Evolutionary conservation across 1,140 invertebrate species (phyloP).

Genomic region (Rhynchophorus ferrugineus): DNA sequence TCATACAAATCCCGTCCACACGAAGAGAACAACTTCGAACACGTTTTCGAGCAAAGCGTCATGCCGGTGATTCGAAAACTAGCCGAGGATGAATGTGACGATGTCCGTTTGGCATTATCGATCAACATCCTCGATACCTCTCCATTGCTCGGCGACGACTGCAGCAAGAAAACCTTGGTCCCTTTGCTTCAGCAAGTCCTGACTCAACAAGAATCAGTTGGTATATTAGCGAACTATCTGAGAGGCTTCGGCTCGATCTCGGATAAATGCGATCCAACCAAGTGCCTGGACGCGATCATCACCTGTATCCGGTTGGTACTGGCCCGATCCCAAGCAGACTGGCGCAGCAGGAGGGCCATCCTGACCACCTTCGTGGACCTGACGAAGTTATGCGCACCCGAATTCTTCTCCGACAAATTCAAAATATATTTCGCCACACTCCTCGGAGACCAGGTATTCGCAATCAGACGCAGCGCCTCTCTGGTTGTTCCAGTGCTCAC

Average conservation of each 20-base stretch:
- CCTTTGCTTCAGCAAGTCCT: conserved; percentile 27
- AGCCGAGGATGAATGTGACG: conserved; percentile 24
- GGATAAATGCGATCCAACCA: conserved; percentile 20
- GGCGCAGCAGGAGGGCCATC: conserved; percentile 33
- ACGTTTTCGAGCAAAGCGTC: conserved; percentile 28
- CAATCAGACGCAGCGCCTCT: conserved; percentile 31
- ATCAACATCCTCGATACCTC: conserved; percentile 27
- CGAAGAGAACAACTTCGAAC: conserved; percentile 25
- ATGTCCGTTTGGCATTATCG: conserved; percentile 30
- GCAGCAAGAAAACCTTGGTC: conserved; percentile 29
- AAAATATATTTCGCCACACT: conserved; percentile 31
- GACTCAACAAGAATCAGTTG: conserved; percentile 27
- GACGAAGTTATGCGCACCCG: conserved; percentile 24
- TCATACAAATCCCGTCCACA: conserved; percentile 17
- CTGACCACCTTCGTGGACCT: conserved; percentile 33
- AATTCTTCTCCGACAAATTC: conserved; percentile 34
- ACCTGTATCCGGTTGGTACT: conserved; percentile 29
- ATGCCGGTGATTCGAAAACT: conserved; percentile 29
- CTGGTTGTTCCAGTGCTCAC: conserved; percentile 33
- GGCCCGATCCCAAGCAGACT: conserved; percentile 27
- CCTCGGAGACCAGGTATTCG: conserved; percentile 32
- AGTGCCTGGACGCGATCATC: conserved; percentile 22
- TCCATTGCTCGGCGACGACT: conserved; percentile 23
- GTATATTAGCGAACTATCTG: conserved; percentile 32
- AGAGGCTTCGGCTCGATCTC: conserved; percentile 29